A percentile compares a stretch with the other conserved stretches of the same genome.
phyloP scores from a whole-genome alignment of 2,797 vertebrate species.

The Enteromius afrohamiltoni region DNA sequence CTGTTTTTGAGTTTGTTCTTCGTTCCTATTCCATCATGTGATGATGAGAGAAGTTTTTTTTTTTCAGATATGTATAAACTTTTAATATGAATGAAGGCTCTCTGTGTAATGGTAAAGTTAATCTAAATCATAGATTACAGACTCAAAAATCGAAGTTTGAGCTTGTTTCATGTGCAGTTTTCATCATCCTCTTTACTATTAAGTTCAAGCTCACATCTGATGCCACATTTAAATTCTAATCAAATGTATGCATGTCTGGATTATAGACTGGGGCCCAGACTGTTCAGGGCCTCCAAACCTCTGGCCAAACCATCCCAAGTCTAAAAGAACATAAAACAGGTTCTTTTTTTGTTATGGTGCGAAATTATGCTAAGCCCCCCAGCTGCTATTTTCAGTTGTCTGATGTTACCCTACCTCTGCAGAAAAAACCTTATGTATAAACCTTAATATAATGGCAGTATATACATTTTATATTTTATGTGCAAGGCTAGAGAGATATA shows the following conservation, averaged over 20 bases:
- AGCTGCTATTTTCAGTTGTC: too few species aligned
- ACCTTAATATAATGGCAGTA: neutral
- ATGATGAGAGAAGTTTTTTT: neutral
- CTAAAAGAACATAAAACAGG: neutral
- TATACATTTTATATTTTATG: neutral
- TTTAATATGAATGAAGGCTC: conserved; percentile 1
- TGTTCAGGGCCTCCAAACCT: neutral
- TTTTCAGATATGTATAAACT: neutral
- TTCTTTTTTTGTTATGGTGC: neutral
- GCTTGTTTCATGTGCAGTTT: neutral
- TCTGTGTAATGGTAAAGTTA: neutral
- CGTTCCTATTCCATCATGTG: neutral
- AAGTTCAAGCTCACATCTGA: neutral
- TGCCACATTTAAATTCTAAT: neutral
- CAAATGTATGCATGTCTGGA: neutral
- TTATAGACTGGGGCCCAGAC: neutral
- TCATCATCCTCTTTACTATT: neutral
- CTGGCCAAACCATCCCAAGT: neutral
- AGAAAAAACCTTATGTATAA: neutral
- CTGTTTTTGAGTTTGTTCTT: conserved; percentile 46
- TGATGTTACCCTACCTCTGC: neutral
- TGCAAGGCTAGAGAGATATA: neutral
- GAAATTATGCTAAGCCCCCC: neutral
- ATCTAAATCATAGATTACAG: neutral
- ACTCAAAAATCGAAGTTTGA: conserved; percentile 4